Conservation (phyloP, 2,113 vertebrate genomes). For the Corydoras maculifer region DNA sequence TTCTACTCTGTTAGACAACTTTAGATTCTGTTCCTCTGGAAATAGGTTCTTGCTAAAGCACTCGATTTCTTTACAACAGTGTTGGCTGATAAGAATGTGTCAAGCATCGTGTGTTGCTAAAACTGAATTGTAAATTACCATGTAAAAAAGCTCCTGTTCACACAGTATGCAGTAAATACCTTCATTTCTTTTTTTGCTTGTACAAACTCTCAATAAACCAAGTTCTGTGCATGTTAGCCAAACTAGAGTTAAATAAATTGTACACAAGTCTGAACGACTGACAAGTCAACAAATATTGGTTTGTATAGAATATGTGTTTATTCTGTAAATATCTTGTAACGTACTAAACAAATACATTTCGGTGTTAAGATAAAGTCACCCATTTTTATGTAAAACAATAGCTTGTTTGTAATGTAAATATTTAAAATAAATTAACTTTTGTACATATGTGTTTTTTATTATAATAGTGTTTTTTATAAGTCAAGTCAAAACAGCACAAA, state of each 20-base stretch:
- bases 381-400: conserved; percentile 35
- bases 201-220: conserved; percentile 11
- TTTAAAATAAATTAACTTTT: conserved; percentile 55
- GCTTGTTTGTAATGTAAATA: conserved; percentile 49
- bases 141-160: too few relatives aligned
- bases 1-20: conserved; percentile 12
- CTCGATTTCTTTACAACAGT: too few relatives aligned
- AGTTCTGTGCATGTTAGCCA: conserved; percentile 18
- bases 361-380: conserved; percentile 20
- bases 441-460: conserved; percentile 46
- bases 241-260: conserved; percentile 14
- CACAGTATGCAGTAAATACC: neutral
- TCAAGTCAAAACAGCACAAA: neutral
- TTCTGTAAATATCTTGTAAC: conserved; percentile 36
- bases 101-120: too few relatives aligned
- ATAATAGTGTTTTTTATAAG: neutral
- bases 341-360: conserved; percentile 25
- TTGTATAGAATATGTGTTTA: conserved; percentile 31
- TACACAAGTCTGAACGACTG: conserved; percentile 10
- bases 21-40: neutral
- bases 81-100: too few relatives aligned
- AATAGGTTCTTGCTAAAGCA: too few relatives aligned
- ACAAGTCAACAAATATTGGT: conserved; percentile 26
- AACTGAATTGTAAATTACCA: too few relatives aligned
- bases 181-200: conserved; percentile 1